Evolutionary conservation across 2,888 invertebrate species (phyloP).

Genomic region (Sipha maydis): DNA sequence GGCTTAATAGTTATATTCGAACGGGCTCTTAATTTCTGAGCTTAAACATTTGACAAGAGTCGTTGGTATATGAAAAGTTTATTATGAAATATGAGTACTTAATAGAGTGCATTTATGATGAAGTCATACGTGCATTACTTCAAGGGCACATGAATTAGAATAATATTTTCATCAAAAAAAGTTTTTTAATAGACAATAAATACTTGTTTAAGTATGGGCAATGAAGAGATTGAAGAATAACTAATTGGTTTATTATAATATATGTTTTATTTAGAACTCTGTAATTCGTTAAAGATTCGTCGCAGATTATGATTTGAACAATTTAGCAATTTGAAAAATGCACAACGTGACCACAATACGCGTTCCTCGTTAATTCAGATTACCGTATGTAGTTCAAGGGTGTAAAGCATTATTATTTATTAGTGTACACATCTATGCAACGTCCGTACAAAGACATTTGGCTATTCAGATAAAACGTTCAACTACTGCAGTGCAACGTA

Average conservation of each 20-base stretch:
- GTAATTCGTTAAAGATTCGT: neutral
- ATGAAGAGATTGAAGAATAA: conserved; percentile 6
- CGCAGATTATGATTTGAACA: neutral
- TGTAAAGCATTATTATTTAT: neutral
- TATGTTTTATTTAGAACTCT: neutral
- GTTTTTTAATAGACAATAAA: neutral
- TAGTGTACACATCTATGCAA: neutral
- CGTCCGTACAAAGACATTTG: too few species aligned
- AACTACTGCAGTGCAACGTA: too few species aligned
- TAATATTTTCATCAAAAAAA: conserved; percentile 36
- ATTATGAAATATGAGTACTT: conserved; percentile 56
- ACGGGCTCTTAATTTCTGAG: conserved; percentile 13
- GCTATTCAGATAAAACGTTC: too few species aligned
- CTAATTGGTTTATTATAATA: neutral
- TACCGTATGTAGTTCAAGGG: neutral
- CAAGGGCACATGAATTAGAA: conserved; percentile 53
- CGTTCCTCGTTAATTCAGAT: neutral
- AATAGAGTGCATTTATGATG: conserved; percentile 42
- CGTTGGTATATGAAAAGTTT: conserved; percentile 30
- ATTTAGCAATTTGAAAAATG: neutral
- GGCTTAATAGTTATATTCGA: neutral
- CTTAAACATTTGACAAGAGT: conserved; percentile 43
- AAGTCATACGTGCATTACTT: conserved; percentile 14
- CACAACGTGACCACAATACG: too few species aligned
- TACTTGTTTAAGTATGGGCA: neutral